Base-by-base conservation (phyloP, 2,888 invertebrate genomes). In the Epistrophe eligans region DNA sequence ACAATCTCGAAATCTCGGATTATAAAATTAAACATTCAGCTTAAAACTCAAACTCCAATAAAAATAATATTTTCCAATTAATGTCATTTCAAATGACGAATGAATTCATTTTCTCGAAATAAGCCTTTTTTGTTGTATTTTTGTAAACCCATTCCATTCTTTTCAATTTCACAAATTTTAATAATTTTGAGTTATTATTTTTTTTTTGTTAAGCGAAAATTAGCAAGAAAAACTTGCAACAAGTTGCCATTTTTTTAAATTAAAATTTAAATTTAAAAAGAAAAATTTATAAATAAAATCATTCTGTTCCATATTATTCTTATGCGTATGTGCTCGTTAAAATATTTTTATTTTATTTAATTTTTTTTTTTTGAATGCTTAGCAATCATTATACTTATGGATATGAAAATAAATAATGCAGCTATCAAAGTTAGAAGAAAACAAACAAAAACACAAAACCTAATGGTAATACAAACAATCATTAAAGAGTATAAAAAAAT, bases 171-270 rank as follows among this genome's bases (percentile, higher is more conserved):
- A 52, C 48, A 28, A 28, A 28, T 24, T 9, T 8, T n/a, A 45
- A n/a, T 2, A 45, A 17, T 24, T 50, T 50, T 52, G n/a, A 32
- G 32, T 24, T 24, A 24, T 24, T 1, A 24, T 1, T 1, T 24
- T 24, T 24, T 24, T 24, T 24, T 24, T 24, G 1, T 24, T 24
- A 24, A 24, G 24, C 24, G 24, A 55, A 52, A 55, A 2, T 57
- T 57, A 9, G 24, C 24, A 19, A 13, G 28, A 38, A 60, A 60
- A 60, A 38, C 15, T 19, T 64, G 45, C 28, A 66, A 32, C 11
- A 35, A 50, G 50, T 67, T 50, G 66, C 66, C 66, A 66, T 66
- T 45, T 64, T 1, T 35, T 9, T 28, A 35, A 55, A 35, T 40
- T 24, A 9, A 67, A 32, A 28, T 43, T 10, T 11, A 24, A 24